Percentiles rank a stretch among this genome's conserved stretches.
These are phyloP conservation scores for Sipha flava DNA, from an alignment of 1,140 invertebrate genomes.

Conservation along the genomic window DNA sequence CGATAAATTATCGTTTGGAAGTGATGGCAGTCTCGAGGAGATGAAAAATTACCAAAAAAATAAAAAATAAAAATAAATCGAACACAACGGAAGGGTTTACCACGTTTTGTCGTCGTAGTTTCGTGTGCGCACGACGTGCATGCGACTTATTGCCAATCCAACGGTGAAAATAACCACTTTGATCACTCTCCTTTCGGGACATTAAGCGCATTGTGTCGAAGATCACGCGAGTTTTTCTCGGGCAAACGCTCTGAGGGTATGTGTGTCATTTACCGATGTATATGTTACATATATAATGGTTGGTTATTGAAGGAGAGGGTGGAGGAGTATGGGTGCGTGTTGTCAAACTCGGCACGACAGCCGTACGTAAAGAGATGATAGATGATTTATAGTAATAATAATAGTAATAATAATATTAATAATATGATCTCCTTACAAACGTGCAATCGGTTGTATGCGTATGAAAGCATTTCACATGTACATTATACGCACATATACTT, in stretches of 20 bases:
- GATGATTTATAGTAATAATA: constrained; percentile 11
- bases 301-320: no score
- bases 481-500: no score
- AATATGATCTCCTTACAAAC: neutral
- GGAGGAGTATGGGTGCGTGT: neutral
- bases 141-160: constrained; percentile 13
- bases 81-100: neutral
- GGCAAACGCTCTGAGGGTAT: no score
- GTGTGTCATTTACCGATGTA: no score
- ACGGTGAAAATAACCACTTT: constrained; percentile 1
- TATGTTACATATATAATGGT: no score
- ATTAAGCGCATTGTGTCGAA: constrained; percentile 7
- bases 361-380: neutral
- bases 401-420: no score
- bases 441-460: neutral
- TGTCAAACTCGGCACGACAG: neutral
- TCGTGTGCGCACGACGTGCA: neutral
- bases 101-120: neutral
- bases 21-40: neutral
- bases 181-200: neutral
- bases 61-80: neutral
- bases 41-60: neutral
- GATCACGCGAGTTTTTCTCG: neutral
- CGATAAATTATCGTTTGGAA: neutral
- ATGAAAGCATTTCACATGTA: no score